Evolutionary conservation across 2,888 invertebrate genomes (phyloP), one percentile per base, ranked within the genome.

Genomic region (Oscheius sp.): DNA sequence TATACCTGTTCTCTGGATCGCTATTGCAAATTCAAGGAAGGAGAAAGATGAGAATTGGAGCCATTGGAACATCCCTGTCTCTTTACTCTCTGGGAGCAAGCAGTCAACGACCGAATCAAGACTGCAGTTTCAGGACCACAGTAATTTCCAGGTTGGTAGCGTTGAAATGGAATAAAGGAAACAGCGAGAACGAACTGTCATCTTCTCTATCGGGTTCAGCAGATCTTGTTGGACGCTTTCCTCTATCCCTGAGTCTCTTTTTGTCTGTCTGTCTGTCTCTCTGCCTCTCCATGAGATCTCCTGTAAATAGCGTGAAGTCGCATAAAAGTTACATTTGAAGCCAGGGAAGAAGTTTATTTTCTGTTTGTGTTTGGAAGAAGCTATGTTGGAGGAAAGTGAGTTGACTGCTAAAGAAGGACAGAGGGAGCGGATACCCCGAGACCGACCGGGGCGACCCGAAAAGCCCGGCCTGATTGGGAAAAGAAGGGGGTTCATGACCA

Each of bases 381-480:
- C n/a, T 10, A 7, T 51, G 11, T 2, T 10, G n/a, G 50, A 48
- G 13, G 21, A 53, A n/a, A 21, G 53, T 3, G 21, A 9, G 53
- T 4, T n/a, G 21, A 53, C 53, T 53, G 11, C 53, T 9, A 53
- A 53, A 53, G 21, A 53, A 53, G 53, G 21, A 53, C 21, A 21
- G 21, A 21, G 21, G 21, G 53, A 53, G 53, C 53, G 13, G 13
- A 42, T 42, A 42, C 55, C 29, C 55, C 55, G 55, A 21, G 55
- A 55, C 55, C 55, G 55, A 32, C 55, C 35, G 59, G 37, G 59
- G 68, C 21, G 55, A 68, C 37, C 68, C 68, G 55, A 68, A 55
- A 53, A 51, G 68, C n/a, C 68, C 68, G 42, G 68, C 37, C 55
- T 42, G 7, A 5, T 42, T 53, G 2, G 53, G 21, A 53, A n/a